Evolutionary conservation across 2,888 invertebrate species (phyloP).

Genomic region (Trissonchulus sp.): DNA sequence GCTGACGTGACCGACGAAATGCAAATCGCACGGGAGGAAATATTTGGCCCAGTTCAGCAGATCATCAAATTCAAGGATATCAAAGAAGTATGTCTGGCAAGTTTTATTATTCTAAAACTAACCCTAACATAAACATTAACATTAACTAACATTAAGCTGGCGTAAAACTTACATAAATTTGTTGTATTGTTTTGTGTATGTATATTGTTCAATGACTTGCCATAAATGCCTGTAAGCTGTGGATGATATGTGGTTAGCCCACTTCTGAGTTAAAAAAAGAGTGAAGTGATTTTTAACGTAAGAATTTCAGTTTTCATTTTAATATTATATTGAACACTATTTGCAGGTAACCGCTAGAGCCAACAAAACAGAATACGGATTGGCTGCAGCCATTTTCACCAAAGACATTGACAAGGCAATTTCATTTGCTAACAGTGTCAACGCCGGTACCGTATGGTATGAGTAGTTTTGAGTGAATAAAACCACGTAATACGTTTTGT

Average conservation of each 20-base stretch:
- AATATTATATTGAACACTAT: too few species aligned
- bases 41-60: conserved; percentile 92
- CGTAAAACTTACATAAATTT: too few species aligned
- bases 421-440: conserved; percentile 32
- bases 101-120: too few species aligned
- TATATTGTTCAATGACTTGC: too few species aligned
- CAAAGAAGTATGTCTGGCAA: conserved; percentile 71
- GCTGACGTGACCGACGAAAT: conserved; percentile 56
- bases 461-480: not conserved
- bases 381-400: conserved; percentile 39
- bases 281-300: too few species aligned
- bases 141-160: too few species aligned
- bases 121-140: too few species aligned
- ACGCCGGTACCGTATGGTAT: conserved; percentile 37
- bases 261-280: too few species aligned
- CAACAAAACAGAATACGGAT: conserved; percentile 38
- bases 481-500: not conserved
- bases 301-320: too few species aligned
- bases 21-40: conserved; percentile 59
- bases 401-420: conserved; percentile 38
- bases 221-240: too few species aligned
- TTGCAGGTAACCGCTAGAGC: conserved; percentile 36
- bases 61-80: conserved; percentile 81
- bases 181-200: too few species aligned
- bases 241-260: too few species aligned